Percentiles rank a stretch among this genome's conserved stretches.
phyloP scores from a whole-genome alignment of 2,113 vertebrate genomes.

The Strix aluco region DNA sequence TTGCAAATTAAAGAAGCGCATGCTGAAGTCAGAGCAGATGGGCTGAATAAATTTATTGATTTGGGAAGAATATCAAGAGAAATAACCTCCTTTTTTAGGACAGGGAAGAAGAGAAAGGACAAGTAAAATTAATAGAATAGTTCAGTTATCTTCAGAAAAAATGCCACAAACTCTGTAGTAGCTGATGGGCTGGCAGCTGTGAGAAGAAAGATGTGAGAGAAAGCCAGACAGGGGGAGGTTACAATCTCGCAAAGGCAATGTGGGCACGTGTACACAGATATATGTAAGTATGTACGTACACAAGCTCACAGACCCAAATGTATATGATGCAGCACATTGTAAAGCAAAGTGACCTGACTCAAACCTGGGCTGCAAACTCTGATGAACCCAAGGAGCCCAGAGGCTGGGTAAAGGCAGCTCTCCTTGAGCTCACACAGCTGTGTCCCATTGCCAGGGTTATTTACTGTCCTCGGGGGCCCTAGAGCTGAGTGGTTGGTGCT shows the following conservation, averaged over 20 bases:
- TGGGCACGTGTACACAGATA: too few relatives aligned
- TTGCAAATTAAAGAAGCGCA: not conserved
- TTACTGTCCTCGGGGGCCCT: not conserved
- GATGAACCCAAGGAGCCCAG: not conserved
- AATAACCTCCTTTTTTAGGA: not conserved
- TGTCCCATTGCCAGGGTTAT: not conserved
- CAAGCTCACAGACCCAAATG: not conserved
- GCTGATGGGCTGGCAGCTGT: not conserved
- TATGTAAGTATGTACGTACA: too few relatives aligned
- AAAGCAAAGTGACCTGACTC: too few relatives aligned
- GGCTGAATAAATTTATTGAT: slow-evolving; percentile 24
- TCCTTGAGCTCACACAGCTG: not conserved
- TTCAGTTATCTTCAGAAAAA: not conserved
- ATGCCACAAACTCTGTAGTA: not conserved
- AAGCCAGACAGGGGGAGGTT: not conserved
- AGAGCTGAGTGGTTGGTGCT: not conserved
- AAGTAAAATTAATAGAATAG: not conserved
- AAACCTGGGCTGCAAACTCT: not conserved
- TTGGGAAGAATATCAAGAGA: not conserved
- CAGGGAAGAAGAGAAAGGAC: not conserved
- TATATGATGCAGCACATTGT: accelerated
- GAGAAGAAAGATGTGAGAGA: not conserved
- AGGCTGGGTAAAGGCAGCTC: too few relatives aligned
- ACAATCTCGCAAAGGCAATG: accelerated
- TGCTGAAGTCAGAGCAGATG: slow-evolving; percentile 25